Evolutionary conservation across 2,888 invertebrate genomes (phyloP).

Genomic region (Drosophila nigricruria): DNA sequence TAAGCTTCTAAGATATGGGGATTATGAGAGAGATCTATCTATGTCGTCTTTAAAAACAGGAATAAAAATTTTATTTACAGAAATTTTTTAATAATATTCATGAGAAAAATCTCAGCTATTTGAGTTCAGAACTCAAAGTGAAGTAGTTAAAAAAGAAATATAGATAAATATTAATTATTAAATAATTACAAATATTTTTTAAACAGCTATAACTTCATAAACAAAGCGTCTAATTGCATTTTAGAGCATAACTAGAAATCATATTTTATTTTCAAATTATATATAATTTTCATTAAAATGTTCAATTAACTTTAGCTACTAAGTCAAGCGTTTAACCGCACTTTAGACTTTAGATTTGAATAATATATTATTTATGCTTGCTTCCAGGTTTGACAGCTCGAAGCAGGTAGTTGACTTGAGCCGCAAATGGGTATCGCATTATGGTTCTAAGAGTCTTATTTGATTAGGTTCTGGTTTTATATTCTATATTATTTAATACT

Average conservation of each 20-base stretch:
- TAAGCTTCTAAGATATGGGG: background rate
- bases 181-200: conserved; percentile 5
- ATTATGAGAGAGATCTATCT: background rate
- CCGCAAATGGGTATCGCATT: background rate
- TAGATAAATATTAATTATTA: background rate
- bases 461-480: background rate
- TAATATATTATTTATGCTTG: background rate
- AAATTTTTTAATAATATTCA: background rate
- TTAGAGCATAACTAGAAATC: background rate
- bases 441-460: background rate
- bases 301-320: background rate
- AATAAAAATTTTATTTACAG: background rate
- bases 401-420: background rate
- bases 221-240: background rate
- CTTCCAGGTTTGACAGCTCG: background rate
- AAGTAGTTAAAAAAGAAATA: background rate
- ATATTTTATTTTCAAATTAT: background rate
- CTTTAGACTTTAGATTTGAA: background rate
- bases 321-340: background rate
- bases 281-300: background rate
- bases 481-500: background rate
- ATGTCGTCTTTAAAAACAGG: background rate
- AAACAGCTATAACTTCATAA: background rate
- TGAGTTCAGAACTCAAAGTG: background rate
- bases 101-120: background rate